Evolutionary conservation across 2,113 vertebrate species (phyloP).

Genomic region (Phrynosoma blainvillii): DNA sequence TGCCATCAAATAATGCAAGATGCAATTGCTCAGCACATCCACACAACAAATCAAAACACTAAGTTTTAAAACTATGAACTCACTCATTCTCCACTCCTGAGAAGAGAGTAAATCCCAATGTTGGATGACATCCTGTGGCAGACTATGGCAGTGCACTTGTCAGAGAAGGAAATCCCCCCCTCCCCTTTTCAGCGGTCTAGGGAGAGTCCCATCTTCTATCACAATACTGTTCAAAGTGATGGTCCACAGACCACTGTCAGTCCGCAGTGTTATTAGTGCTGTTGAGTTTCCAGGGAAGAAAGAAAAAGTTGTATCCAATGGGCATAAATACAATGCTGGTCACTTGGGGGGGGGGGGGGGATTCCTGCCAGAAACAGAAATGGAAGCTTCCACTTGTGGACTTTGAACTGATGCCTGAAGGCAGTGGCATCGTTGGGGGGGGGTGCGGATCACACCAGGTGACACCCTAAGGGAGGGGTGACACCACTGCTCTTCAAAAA

Average conservation of each 20-base stretch:
- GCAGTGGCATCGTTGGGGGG: too few relatives aligned
- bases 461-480: too few relatives aligned
- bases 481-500: too few relatives aligned
- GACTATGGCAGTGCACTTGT: slow-evolving; percentile 3
- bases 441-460: too few relatives aligned
- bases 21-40: too few relatives aligned
- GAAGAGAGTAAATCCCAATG: background rate
- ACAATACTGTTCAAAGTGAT: background rate
- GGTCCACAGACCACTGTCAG: too few relatives aligned
- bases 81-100: background rate
- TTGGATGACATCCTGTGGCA: slow-evolving; percentile 60
- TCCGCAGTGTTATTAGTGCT: background rate
- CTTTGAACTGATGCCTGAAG: background rate
- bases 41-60: background rate
- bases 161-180: background rate
- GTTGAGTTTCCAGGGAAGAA: background rate
- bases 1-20: background rate
- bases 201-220: background rate
- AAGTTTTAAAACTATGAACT: background rate
- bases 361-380: too few relatives aligned
- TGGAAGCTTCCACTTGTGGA: background rate
- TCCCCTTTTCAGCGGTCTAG: background rate
- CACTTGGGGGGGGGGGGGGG: too few relatives aligned
- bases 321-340: too few relatives aligned
- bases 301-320: background rate